Evolutionary conservation across 2,888 invertebrate genomes (phyloP).

Genomic region (Eumacrocentrus americanus): DNA sequence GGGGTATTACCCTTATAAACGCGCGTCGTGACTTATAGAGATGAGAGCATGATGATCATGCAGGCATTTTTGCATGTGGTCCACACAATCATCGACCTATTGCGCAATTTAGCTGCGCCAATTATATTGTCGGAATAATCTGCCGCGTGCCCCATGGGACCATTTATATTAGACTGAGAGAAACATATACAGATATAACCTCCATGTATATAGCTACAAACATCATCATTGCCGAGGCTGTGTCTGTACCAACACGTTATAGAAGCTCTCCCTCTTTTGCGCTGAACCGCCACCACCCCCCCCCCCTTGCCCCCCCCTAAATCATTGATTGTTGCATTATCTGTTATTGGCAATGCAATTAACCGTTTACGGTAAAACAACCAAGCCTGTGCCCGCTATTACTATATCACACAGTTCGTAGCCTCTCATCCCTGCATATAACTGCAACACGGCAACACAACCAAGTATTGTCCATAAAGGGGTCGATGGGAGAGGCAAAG

Average conservation of each 20-base stretch:
- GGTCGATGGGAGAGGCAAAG: not conserved
- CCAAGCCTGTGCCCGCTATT: conserved; percentile 27
- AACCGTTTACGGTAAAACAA: conserved; percentile 59
- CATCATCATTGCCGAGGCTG: conserved; percentile 41
- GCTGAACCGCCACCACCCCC: conserved; percentile 5
- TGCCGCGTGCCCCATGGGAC: conserved; percentile 54
- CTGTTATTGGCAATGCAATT: conserved; percentile 62
- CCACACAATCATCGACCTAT: conserved; percentile 32
- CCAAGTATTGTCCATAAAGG: conserved; percentile 18
- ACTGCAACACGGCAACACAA: conserved; percentile 1
- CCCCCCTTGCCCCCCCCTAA: conserved; percentile 44
- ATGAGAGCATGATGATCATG: too few relatives aligned
- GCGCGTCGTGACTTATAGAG: too few relatives aligned
- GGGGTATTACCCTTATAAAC: too few relatives aligned
- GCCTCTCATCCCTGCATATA: conserved; percentile 7
- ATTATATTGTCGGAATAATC: conserved; percentile 58
- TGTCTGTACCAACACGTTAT: conserved; percentile 28
- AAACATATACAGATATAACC: conserved; percentile 18
- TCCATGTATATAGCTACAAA: conserved; percentile 32
- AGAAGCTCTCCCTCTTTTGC: conserved; percentile 27
- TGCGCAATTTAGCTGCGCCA: conserved; percentile 41
- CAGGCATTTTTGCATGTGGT: too few relatives aligned
- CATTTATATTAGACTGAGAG: conserved; percentile 54
- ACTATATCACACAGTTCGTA: conserved; percentile 18
- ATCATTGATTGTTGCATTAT: conserved; percentile 62